These are phyloP conservation scores for Lasioglossum pauxillum DNA, from an alignment of 2,888 invertebrate species.

Conservation along the genomic window DNA sequence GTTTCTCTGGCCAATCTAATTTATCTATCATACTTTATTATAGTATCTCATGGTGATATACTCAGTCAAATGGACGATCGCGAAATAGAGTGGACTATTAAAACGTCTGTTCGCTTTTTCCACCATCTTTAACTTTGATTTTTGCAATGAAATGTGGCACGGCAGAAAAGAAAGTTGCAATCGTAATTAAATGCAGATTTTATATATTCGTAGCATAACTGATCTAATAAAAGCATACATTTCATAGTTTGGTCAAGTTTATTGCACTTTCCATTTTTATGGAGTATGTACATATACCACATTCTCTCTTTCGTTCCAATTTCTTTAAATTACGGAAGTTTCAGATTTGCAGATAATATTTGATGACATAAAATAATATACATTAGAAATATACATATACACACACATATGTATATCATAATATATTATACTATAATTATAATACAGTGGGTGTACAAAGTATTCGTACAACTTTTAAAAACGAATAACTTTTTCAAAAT, in stretches of 20 bases:
- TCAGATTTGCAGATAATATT: background rate
- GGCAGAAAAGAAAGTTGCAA: background rate
- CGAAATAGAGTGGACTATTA: background rate
- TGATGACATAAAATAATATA: background rate
- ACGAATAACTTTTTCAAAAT: too few species aligned
- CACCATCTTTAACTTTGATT: background rate
- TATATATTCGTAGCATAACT: background rate
- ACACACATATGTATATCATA: too few species aligned
- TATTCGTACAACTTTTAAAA: too few species aligned
- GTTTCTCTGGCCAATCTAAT: background rate
- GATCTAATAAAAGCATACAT: background rate
- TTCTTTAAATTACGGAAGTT: background rate
- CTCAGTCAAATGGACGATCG: background rate
- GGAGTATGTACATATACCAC: too few species aligned
- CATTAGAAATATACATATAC: too few species aligned
- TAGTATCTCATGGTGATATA: background rate
- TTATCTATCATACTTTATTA: background rate
- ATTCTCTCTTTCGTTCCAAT: too few species aligned
- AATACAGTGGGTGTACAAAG: too few species aligned
- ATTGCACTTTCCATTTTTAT: conserved; percentile 1
- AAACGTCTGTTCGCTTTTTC: background rate
- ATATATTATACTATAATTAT: background rate
- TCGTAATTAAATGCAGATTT: background rate
- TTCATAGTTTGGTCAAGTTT: background rate
- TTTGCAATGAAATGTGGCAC: background rate